Base-by-base conservation (phyloP, 2,113 vertebrate genomes). In the Turnix velox region DNA sequence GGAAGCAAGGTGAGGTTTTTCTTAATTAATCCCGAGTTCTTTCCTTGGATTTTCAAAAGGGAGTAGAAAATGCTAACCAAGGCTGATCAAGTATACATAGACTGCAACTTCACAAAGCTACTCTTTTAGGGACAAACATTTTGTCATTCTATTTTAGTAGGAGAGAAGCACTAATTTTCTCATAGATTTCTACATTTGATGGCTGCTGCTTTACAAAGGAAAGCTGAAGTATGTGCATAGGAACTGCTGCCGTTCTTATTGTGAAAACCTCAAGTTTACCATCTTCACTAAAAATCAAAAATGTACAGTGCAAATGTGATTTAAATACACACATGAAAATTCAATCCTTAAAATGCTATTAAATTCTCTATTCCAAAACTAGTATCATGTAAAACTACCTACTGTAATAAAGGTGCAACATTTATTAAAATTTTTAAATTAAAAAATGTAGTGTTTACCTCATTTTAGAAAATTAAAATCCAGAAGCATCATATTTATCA, bases 1-100 rank as follows among this genome's bases (percentile, higher is more conserved):
- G 4, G 4, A 58, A 3, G 25, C 0, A 2, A 62, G 12, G 37
- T 31, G 24, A 4, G 9, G 0, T 23, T 31, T n/a, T 66, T 31
- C 77, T 81, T n/a, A n/a, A n/a, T 30, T 4, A 71, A 79, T 46
- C 25, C 20, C 31, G 6, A 4, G 8, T 57, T 86, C 15, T 35
- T 67, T 82, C 19, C 28, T 18, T 54, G 33, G 15, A 67, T 17
- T 20, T 85, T 85, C 54, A 30, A 23, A 30, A 83, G 12, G n/a
- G 2, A 61, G 12, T 15, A 74, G 42, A 48, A 81, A 69, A 87
- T 62, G n/a, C 42, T 81, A 19, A 33, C 31, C 13, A 61, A 10
- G 22, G 3, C 11, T 71, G 18, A 66, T 19, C 35, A 73, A 66
- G 4, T 43, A 71, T 23, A 57, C 25, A 51, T 0, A 84, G 43